phyloP scores from a whole-genome alignment of 2,113 vertebrate genomes.

The Dromas ardeola region DNA sequence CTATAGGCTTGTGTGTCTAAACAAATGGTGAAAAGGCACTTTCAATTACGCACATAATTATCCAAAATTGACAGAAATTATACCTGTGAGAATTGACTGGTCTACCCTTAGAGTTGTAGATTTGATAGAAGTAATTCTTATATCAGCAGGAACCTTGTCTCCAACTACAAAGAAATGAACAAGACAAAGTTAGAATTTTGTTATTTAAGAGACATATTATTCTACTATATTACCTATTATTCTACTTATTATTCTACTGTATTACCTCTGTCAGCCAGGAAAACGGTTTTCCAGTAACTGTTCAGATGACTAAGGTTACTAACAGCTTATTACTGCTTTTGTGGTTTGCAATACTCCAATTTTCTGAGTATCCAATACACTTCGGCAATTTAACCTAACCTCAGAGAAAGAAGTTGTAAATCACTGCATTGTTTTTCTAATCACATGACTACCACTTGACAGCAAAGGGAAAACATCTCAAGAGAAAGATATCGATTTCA shows the following conservation, averaged over 20 bases:
- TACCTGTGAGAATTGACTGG: conserved; percentile 98
- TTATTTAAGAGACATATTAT: background rate
- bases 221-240: no score
- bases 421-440: background rate
- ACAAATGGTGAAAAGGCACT: background rate
- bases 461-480: conserved; percentile 9
- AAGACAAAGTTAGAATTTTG: background rate
- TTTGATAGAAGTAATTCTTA: conserved; percentile 95
- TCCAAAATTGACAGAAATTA: background rate
- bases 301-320: background rate
- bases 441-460: background rate
- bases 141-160: conserved; percentile 98
- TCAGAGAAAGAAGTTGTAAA: background rate
- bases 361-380: background rate
- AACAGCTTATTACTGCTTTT: background rate
- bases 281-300: background rate
- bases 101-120: conserved; percentile 97
- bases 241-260: no score
- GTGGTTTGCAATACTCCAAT: background rate
- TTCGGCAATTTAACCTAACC: background rate
- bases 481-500: background rate
- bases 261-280: background rate
- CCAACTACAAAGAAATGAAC: conserved; percentile 81
- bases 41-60: background rate
- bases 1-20: background rate